A percentile compares a stretch with the other conserved stretches of the same genome.
Conservation (phyloP, 1,140 invertebrate genomes). For the Cotesia vestalis region DNA sequence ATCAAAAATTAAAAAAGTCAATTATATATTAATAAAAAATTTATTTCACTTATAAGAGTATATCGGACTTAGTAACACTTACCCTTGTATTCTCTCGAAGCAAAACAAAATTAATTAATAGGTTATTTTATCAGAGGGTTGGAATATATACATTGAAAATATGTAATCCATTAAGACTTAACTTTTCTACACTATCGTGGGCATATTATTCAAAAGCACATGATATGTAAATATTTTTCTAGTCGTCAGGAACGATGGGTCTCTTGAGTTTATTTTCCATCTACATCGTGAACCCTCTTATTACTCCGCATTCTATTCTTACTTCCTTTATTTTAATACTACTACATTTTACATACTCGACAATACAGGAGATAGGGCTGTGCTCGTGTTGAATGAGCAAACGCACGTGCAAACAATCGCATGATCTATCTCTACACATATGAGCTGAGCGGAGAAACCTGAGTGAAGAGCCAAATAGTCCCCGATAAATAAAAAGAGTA, state of each 20-base stretch:
- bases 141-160: constrained; percentile 5
- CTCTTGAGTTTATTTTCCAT: constrained; percentile 25
- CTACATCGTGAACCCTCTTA: constrained; percentile 17
- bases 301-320: background rate
- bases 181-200: background rate
- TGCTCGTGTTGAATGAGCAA: constrained; percentile 24
- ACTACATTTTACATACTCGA: too few relatives aligned
- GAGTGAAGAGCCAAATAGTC: background rate
- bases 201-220: constrained; percentile 20
- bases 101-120: background rate
- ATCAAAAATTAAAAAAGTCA: too few relatives aligned
- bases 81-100: too few relatives aligned
- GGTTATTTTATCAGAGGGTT: constrained; percentile 13
- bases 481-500: background rate
- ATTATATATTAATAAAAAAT: too few relatives aligned
- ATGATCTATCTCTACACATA: constrained; percentile 8
- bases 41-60: too few relatives aligned
- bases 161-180: constrained; percentile 27
- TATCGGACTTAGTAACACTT: too few relatives aligned
- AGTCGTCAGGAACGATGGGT: constrained; percentile 18
- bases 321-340: background rate
- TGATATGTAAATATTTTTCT: constrained; percentile 38
- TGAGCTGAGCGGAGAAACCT: background rate
- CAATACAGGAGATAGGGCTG: background rate
- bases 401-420: constrained; percentile 37